Conservation (phyloP, 2,797 vertebrate species). For the Cryptoblepharus egeriae region DNA sequence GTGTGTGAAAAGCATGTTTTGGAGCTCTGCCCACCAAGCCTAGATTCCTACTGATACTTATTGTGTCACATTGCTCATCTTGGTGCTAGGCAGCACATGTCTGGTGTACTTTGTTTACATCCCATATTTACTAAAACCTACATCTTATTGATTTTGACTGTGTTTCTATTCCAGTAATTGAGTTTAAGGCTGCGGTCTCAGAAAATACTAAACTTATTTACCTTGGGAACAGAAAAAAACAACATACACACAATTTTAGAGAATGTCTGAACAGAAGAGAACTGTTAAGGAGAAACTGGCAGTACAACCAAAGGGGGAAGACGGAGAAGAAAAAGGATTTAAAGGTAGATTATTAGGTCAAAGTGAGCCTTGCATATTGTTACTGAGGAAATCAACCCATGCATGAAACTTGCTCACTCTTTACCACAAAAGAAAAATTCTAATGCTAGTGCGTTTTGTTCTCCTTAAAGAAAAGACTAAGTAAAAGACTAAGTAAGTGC, state of each 20-base stretch:
- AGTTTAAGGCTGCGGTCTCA: not conserved
- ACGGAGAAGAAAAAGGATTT: not conserved
- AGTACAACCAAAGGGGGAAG: conserved; percentile 1
- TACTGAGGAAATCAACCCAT: conserved; percentile 64
- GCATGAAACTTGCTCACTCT: conserved; percentile 59
- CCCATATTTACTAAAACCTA: not conserved
- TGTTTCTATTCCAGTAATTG: not conserved
- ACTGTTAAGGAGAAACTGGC: conserved; percentile 33
- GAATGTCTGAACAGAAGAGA: conserved; percentile 60
- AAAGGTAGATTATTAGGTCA: conserved; percentile 9
- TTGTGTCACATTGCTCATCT: too few relatives aligned
- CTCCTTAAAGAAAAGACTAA: not conserved
- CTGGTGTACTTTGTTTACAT: too few relatives aligned
- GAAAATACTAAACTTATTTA: not conserved
- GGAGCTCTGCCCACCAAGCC: too few relatives aligned
- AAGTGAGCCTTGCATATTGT: conserved; percentile 55
- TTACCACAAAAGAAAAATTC: conserved; percentile 29
- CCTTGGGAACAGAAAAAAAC: not conserved
- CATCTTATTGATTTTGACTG: not conserved
- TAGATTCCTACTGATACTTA: too few relatives aligned
- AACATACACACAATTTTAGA: not conserved
- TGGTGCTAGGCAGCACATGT: too few relatives aligned
- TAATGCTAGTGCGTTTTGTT: too few relatives aligned
- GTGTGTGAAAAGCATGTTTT: too few relatives aligned
- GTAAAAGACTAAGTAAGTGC: not conserved